phyloP scores from a whole-genome alignment of 2,113 vertebrate genomes.

The Trichomycterus rosablanca region DNA sequence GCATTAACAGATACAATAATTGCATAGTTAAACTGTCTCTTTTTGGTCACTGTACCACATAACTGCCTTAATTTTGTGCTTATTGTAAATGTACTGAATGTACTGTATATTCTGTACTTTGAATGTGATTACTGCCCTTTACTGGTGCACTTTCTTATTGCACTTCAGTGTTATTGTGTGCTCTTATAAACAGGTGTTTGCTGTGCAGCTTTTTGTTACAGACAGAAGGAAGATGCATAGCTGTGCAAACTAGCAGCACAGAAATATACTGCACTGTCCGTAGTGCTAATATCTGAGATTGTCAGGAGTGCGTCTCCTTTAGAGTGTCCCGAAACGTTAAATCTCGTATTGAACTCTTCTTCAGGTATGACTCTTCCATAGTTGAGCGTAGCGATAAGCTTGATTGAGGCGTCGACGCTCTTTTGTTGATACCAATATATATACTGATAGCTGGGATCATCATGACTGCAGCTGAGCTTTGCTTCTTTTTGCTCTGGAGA shows the following conservation, averaged over 20 bases:
- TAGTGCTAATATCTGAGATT: slow-evolving; percentile 5
- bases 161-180: too few species aligned
- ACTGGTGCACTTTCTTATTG: background rate
- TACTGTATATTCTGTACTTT: too few species aligned
- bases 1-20: too few species aligned
- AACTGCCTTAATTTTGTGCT: too few species aligned
- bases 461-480: slow-evolving; percentile 32
- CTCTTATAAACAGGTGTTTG: slow-evolving; percentile 6
- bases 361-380: background rate
- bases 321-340: slow-evolving; percentile 28
- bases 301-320: slow-evolving; percentile 10
- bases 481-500: slow-evolving; percentile 2
- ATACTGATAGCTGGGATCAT: slow-evolving; percentile 15
- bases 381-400: slow-evolving; percentile 24
- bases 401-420: background rate
- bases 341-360: slow-evolving; percentile 19
- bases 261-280: slow-evolving; percentile 46
- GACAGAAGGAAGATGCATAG: background rate
- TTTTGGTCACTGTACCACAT: too few species aligned
- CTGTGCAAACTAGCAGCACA: slow-evolving; percentile 55
- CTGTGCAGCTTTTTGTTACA: slow-evolving; percentile 18
- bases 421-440: slow-evolving; percentile 48
- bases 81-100: too few species aligned
- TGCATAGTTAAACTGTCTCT: too few species aligned
- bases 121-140: too few species aligned